Conservation (phyloP, 1,140 invertebrate species). For the Leptoteleia sp. region DNA sequence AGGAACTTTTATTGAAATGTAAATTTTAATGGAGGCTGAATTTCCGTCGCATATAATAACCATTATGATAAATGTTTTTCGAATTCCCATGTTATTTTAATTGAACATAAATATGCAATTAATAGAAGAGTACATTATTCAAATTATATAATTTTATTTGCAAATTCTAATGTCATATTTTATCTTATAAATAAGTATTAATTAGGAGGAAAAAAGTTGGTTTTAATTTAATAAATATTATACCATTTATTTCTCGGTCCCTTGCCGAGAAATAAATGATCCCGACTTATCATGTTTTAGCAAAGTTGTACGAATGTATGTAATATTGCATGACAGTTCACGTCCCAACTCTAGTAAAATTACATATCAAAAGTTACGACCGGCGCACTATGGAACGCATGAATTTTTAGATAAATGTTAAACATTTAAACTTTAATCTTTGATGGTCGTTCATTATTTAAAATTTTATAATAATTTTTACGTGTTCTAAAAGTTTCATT, state of each 20-base stretch:
- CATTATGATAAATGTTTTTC: too few species aligned
- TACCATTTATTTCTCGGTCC: slow-evolving; percentile 18
- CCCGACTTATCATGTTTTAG: slow-evolving; percentile 40
- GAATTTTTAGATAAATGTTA: slow-evolving; percentile 22
- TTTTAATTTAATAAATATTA: too few species aligned
- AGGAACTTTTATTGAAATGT: neutral
- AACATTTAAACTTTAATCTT: slow-evolving; percentile 11
- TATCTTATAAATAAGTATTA: too few species aligned
- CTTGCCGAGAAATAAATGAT: slow-evolving; percentile 33
- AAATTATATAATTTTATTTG: too few species aligned
- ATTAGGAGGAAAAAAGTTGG: too few species aligned
- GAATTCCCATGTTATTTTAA: too few species aligned
- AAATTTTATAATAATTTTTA: slow-evolving; percentile 7
- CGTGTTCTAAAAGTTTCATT: slow-evolving; percentile 1
- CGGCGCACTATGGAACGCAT: neutral
- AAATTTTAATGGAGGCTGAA: neutral
- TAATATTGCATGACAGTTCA: slow-evolving; percentile 43
- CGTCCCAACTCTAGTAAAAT: slow-evolving; percentile 10
- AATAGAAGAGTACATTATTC: too few species aligned
- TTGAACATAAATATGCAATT: too few species aligned
- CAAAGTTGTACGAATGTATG: slow-evolving; percentile 14
- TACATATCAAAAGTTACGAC: slow-evolving; percentile 28
- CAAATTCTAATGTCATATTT: too few species aligned
- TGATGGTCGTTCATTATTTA: slow-evolving; percentile 18
- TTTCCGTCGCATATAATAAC: too few species aligned